A percentile compares a stretch with the other conserved stretches of the same genome.
Evolutionary conservation across 2,797 vertebrate genomes (phyloP).

Genomic region (Knipowitschia caucasica): DNA sequence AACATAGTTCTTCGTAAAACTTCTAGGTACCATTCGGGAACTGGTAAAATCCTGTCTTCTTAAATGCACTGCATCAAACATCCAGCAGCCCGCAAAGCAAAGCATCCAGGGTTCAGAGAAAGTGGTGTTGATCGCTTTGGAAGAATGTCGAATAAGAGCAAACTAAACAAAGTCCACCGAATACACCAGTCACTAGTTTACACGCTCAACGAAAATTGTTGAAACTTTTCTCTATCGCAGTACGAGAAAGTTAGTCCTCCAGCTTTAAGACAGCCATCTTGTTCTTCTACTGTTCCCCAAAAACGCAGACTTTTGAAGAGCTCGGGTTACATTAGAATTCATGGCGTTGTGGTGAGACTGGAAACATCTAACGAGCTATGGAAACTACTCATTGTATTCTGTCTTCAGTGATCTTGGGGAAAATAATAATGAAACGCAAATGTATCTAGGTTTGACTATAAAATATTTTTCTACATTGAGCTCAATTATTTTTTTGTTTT

Average conservation of each 20-base stretch:
- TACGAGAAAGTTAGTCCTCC: conserved; percentile 38
- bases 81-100: not conserved
- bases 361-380: conserved; percentile 24
- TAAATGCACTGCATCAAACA: not conserved
- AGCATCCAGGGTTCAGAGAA: conserved; percentile 2
- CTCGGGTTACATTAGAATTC: conserved; percentile 68
- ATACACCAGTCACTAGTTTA: not conserved
- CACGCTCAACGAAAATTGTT: not conserved
- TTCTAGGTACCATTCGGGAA: not conserved
- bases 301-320: conserved; percentile 46
- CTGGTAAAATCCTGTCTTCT: not conserved
- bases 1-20: not conserved
- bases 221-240: conserved; percentile 31
- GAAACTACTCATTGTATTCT: no score
- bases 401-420: no score
- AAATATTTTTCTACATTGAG: no score
- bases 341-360: conserved; percentile 56
- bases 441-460: no score
- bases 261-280: conserved; percentile 78
- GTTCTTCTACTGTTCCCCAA: conserved; percentile 62
- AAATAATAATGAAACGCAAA: no score
- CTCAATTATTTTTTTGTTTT: no score
- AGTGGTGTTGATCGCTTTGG: conserved; percentile 11
- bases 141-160: not conserved
- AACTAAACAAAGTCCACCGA: not conserved